phyloP scores from a whole-genome alignment of 2,113 vertebrate genomes.

The Syngnathoides biaculeatus region DNA sequence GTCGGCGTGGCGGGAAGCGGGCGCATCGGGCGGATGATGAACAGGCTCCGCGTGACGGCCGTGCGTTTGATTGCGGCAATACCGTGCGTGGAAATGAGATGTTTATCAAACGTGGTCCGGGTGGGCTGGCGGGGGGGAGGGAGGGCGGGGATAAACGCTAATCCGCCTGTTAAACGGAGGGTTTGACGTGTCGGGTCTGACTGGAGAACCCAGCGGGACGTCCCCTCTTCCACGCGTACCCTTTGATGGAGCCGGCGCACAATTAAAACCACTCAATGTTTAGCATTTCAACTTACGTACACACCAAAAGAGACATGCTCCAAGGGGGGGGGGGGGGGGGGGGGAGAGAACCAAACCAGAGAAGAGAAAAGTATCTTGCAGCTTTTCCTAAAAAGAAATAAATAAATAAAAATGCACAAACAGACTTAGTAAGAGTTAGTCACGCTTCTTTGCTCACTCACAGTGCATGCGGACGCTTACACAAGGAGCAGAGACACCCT shows the following conservation, averaged over 20 bases:
- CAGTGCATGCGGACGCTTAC: constrained; percentile 73
- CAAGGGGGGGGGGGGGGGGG: not conserved
- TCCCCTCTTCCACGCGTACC: constrained; percentile 18
- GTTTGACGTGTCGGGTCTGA: constrained; percentile 70
- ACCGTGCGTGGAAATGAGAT: constrained; percentile 81
- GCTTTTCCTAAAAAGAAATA: constrained; percentile 43
- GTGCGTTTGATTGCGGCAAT: constrained; percentile 78
- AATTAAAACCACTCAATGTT: constrained; percentile 15
- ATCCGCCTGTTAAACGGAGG: constrained; percentile 77
- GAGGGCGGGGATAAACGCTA: constrained; percentile 74
- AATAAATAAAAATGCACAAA: constrained; percentile 65
- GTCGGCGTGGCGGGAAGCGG: constrained; percentile 50
- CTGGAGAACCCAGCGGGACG: constrained; percentile 31
- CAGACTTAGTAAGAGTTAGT: constrained; percentile 75
- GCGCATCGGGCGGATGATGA: constrained; percentile 75
- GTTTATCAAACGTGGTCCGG: constrained; percentile 79
- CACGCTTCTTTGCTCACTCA: constrained; percentile 72
- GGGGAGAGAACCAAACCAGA: constrained; percentile 8
- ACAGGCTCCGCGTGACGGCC: constrained; percentile 72
- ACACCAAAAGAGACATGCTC: constrained; percentile 19
- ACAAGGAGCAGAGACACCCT: constrained; percentile 70
- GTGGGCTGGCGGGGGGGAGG: constrained; percentile 70
- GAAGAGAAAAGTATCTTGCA: constrained; percentile 57
- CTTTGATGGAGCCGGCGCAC: constrained; percentile 25
- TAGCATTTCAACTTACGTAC: not conserved